A percentile compares a stretch with the other conserved stretches of the same genome.
These are phyloP conservation scores for Tragelaphus imberbis DNA, from an alignment of 2,113 vertebrate species.

Conservation along the genomic window DNA sequence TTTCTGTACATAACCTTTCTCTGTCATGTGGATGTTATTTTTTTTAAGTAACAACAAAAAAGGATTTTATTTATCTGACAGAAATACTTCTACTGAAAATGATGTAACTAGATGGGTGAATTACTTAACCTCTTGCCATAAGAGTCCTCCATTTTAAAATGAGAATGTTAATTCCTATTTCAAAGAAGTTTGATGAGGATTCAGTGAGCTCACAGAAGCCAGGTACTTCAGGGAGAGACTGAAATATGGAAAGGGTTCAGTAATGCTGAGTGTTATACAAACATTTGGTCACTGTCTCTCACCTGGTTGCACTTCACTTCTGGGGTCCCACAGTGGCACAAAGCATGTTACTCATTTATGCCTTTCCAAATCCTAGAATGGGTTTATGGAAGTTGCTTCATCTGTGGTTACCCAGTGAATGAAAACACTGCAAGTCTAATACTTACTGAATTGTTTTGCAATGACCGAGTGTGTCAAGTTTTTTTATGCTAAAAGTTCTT, in stretches of 20 bases:
- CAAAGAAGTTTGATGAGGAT: neutral
- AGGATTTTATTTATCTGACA: neutral
- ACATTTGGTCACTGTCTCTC: neutral
- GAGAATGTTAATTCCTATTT: neutral
- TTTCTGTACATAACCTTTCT: neutral
- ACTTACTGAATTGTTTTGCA: neutral
- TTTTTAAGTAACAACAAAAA: neutral
- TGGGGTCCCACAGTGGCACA: neutral
- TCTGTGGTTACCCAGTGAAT: neutral
- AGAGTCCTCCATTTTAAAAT: neutral
- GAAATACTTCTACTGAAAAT: neutral
- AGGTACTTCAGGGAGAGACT: neutral
- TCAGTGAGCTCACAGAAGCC: neutral
- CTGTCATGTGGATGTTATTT: neutral
- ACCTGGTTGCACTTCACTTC: neutral
- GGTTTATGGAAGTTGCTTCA: neutral
- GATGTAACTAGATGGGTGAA: neutral
- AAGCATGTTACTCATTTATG: neutral
- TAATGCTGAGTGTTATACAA: neutral
- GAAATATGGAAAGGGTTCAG: neutral
- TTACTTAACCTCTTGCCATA: neutral
- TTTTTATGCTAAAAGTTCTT: neutral
- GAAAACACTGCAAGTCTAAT: neutral
- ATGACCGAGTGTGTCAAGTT: neutral
- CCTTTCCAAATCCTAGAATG: neutral